A percentile compares a stretch with the other conserved stretches of the same genome.
These are phyloP conservation scores for Scaptomyza montana DNA, from an alignment of 1,140 invertebrate species.

Conservation along the genomic window DNA sequence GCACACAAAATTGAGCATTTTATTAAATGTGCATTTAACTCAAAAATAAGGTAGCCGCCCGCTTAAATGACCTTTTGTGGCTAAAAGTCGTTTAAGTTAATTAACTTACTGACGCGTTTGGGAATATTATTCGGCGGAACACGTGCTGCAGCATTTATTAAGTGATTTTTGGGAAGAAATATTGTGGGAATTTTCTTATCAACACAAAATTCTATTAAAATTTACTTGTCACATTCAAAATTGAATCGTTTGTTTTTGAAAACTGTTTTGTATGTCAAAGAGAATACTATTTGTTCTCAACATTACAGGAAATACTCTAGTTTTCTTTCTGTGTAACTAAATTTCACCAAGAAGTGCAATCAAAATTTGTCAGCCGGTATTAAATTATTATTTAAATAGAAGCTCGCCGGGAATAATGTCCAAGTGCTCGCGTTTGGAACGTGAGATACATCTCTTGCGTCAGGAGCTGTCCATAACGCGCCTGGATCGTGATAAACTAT, in stretches of 20 bases:
- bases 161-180: too few relatives aligned
- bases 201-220: too few relatives aligned
- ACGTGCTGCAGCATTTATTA: too few relatives aligned
- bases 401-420: constrained; percentile 6
- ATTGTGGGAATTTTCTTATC: too few relatives aligned
- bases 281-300: neutral
- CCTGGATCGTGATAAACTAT: constrained; percentile 22
- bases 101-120: constrained; percentile 8
- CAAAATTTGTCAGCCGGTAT: constrained; percentile 13
- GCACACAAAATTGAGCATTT: constrained; percentile 39
- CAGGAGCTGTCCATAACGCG: constrained; percentile 23
- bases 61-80: constrained; percentile 14
- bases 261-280: neutral
- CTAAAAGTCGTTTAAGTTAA: constrained; percentile 13
- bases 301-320: neutral
- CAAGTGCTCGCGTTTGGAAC: constrained; percentile 37
- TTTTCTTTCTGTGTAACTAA: constrained; percentile 10
- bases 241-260: neutral
- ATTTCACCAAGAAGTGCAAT: constrained; percentile 38
- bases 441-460: constrained; percentile 28
- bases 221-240: too few relatives aligned
- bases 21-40: constrained; percentile 39
- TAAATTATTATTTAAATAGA: neutral
- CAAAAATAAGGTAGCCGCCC: constrained; percentile 40
- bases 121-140: too few relatives aligned